phyloP scores from a whole-genome alignment of 2,888 invertebrate species.

The Euproctis similis region DNA sequence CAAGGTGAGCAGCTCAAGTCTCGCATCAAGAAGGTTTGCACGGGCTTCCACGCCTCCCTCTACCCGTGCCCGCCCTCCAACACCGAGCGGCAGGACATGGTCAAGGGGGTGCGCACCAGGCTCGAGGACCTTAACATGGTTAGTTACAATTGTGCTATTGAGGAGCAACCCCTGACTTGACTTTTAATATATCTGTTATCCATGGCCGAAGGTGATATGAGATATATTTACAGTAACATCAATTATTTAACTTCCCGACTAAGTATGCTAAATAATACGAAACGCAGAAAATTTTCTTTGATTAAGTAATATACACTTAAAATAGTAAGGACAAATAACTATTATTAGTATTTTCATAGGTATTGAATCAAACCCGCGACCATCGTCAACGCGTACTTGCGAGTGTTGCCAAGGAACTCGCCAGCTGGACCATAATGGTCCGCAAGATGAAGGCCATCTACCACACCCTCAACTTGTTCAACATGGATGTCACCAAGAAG shows the following conservation, averaged over 20 bases:
- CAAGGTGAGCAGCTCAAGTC: constrained; percentile 95
- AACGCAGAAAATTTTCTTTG: too few species aligned
- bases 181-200: too few species aligned
- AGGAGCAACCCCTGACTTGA: too few species aligned
- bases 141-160: constrained; percentile 17
- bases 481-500: constrained; percentile 90
- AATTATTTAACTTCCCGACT: too few species aligned
- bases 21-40: constrained; percentile 94
- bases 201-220: too few species aligned
- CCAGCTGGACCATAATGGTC: constrained; percentile 93
- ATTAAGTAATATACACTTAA: too few species aligned
- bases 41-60: constrained; percentile 93
- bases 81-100: constrained; percentile 90
- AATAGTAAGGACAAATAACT: too few species aligned
- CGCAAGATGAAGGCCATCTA: constrained; percentile 95
- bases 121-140: constrained; percentile 91
- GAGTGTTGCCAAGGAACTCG: constrained; percentile 91
- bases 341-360: too few species aligned
- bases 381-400: constrained; percentile 91
- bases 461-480: constrained; percentile 91
- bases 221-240: too few species aligned
- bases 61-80: constrained; percentile 94
- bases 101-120: constrained; percentile 90
- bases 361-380: constrained; percentile 93
- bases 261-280: too few species aligned